Evolutionary conservation across 2,797 vertebrate genomes (phyloP), one percentile per base, ranked within the genome.

Genomic region (Amphiprion clarkii): DNA sequence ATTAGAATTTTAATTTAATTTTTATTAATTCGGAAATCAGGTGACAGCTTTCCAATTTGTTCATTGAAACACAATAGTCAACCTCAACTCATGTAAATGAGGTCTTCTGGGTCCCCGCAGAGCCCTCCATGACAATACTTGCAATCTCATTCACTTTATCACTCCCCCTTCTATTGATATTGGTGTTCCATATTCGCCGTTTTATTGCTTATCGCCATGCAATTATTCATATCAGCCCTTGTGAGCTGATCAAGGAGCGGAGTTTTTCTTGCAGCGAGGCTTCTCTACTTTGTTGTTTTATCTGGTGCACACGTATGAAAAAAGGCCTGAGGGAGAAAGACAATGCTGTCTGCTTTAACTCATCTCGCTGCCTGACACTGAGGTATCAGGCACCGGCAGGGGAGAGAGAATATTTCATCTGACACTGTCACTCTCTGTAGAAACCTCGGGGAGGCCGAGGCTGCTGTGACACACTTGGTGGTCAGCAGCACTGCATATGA

Each of bases 321-420:
- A 33, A 81, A 67, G 81, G 86, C 95, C 93, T 87, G 75, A 89
- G 94, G 93, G 93, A 87, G 72, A 72, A 85, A 90, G 87, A 94
- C 89, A 91, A 87, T 82, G 89, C 88, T 81, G 86, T 92, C 93
- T 92, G 88, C 90, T 92, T 91, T 83, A 89, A 93, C 91, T 91
- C 92, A 90, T 92, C 89, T 89, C 76, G 23, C 76, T 74, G 85
- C 57, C 73, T 91, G 87, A 92, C 92, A 88, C 60, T 51, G 88
- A 88, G 85, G 80, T 87, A 90, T 91, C 86, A 61, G 84, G 79
- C 87, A 83, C 71, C 44, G 57, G 84, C 83, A 81, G 70, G 67
- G 81, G 75, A 86, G 80, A 88, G 82, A 80, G 92, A 92, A 92
- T 93, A 92, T 93, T 94, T 93, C 88, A 93, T 94, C 91, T 89